phyloP scores from a whole-genome alignment of 2,888 invertebrate genomes.

The Caenorhabditis afra region DNA sequence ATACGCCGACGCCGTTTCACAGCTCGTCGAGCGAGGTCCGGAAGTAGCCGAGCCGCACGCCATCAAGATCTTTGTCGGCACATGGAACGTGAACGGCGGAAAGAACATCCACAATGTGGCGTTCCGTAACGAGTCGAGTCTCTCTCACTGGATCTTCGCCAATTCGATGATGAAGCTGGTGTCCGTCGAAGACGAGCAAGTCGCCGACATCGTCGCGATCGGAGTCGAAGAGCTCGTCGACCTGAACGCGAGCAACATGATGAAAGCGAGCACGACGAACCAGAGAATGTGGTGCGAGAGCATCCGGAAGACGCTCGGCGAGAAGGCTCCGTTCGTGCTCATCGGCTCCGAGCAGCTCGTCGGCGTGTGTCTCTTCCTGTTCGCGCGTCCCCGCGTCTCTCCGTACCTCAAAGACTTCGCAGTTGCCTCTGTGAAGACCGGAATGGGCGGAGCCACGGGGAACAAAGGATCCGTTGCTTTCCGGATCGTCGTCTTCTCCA shows the following conservation, averaged over 20 bases:
- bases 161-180: constrained; percentile 62
- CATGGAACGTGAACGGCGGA: constrained; percentile 99
- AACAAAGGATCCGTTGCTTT: constrained; percentile 85
- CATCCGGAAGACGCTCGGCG: constrained; percentile 86
- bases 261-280: constrained; percentile 94
- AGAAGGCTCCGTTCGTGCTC: constrained; percentile 71
- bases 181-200: constrained; percentile 57
- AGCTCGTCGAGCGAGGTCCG: constrained; percentile 71
- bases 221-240: constrained; percentile 99
- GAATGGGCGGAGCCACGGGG: constrained; percentile 95
- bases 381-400: constrained; percentile 91
- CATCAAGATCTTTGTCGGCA: constrained; percentile 83
- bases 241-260: constrained; percentile 96
- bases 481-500: constrained; percentile 89
- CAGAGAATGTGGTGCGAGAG: constrained; percentile 96
- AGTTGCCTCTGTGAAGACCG: constrained; percentile 89
- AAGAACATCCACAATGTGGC: constrained; percentile 97
- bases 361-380: constrained; percentile 96
- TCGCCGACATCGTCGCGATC: constrained; percentile 94
- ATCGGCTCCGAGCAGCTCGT: constrained; percentile 82
- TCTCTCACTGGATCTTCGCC: constrained; percentile 82
- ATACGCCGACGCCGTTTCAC: constrained; percentile 74
- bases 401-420: constrained; percentile 85
- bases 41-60: constrained; percentile 69
- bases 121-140: constrained; percentile 81